Base-by-base conservation (phyloP, 2,888 invertebrate genomes). In the Ectemnius cavifrons region DNA sequence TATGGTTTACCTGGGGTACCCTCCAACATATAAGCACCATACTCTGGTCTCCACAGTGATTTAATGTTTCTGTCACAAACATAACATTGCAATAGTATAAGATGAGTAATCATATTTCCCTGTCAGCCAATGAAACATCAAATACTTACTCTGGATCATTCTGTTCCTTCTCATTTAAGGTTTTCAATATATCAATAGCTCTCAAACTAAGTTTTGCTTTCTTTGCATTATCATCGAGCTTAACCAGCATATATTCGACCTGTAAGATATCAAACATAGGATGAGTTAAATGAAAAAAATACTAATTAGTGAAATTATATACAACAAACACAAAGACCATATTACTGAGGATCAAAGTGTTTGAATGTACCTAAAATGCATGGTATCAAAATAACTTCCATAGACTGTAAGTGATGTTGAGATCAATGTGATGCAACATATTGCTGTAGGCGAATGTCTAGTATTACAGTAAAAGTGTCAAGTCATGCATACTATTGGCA, bases 1-100 rank as follows among this genome's bases (percentile, higher is more conserved):
- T 98, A 99, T 0, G 97, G 97, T 87, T 96, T 95, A 1, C 99
- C 99, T 0, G 99, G 99, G 0, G 99, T 99, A 18, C 99, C 99
- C 92, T 99, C 99, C 71, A 99, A 94, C 99, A 99, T 99, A 89
- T 99, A 99, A n/a, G 97, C 95, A 2, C 97, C 99, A 92, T 98
- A 99, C 92, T 99, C 99, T 0, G 99, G 99, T 65, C 98, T 94
- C 99, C 99, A 99, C 57, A 98, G 91, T 0, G 96, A 97, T 89
- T 97, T 97, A 0, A 96, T 96, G 86, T 93, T 89, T 6, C 91
- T 91, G 60, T 59, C 60, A 69, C 82, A 67, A 14, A 71, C 65
- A 57, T 49, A 28, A 37, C 45, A 60, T 4, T 60, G n/a, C 37
- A 37, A 60, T 18, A 28, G 13, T 37, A 37, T 60, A 28, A 27